Conservation (phyloP, 2,113 vertebrate genomes). For the Psettodes erumei region DNA sequence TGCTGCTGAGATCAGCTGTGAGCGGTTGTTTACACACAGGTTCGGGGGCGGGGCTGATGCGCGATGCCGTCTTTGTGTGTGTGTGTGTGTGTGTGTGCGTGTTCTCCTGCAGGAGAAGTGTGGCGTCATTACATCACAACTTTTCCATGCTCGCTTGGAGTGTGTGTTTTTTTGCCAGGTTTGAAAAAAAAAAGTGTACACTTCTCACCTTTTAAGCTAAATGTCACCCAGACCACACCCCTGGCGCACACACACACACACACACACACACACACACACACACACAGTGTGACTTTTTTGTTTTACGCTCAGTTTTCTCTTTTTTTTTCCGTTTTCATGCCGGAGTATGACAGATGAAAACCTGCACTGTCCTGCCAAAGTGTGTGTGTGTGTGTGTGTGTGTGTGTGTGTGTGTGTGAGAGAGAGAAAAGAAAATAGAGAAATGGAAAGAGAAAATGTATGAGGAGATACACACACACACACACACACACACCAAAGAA, state of each 20-base stretch:
- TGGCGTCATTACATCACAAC: slow-evolving; percentile 75
- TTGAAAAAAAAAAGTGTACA: slow-evolving; percentile 35
- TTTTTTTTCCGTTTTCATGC: slow-evolving; percentile 26
- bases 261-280: slow-evolving; percentile 25
- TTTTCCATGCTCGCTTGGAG: slow-evolving; percentile 69
- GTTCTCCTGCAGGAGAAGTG: slow-evolving; percentile 58
- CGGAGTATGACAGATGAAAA: slow-evolving; percentile 46
- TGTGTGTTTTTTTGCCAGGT: slow-evolving; percentile 42
- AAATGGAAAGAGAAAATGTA: slow-evolving; percentile 55
- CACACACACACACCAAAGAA: slow-evolving; percentile 26
- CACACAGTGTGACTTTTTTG: slow-evolving; percentile 20
- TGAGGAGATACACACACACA: slow-evolving; percentile 31
- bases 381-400: slow-evolving; percentile 28
- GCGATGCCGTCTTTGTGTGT: slow-evolving; percentile 2
- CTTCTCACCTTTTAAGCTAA: slow-evolving; percentile 75
- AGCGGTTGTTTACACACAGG: slow-evolving; percentile 46
- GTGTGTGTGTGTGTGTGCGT: slow-evolving; percentile 41
- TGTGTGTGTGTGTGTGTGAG: slow-evolving; percentile 22
- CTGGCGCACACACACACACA: slow-evolving; percentile 33
- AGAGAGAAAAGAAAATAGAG: slow-evolving; percentile 47
- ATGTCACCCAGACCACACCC: slow-evolving; percentile 75
- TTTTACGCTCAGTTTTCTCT: background rate
- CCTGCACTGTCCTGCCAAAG: slow-evolving; percentile 26
- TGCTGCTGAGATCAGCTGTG: slow-evolving; percentile 53
- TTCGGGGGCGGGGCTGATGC: too few species aligned